Evolutionary conservation across 2,888 invertebrate genomes (phyloP).

Genomic region (Harpagoxenus sublaevis): DNA sequence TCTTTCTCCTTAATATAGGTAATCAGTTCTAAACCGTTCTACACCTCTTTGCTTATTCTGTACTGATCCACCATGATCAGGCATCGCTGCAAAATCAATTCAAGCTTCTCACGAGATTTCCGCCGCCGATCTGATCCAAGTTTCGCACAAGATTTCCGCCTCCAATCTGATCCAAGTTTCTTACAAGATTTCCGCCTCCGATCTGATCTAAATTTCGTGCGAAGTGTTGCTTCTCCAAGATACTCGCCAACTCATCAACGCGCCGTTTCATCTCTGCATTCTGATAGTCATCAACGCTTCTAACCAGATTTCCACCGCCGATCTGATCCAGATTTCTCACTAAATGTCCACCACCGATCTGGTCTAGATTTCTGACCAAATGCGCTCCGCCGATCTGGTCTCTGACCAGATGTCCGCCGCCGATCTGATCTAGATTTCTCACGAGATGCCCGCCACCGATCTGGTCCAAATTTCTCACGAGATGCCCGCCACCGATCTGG

Average conservation of each 20-base stretch:
- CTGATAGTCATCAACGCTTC: constrained; percentile 63
- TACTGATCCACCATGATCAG: background rate
- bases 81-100: background rate
- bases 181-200: constrained; percentile 23
- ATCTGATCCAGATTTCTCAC: constrained; percentile 54
- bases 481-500: background rate
- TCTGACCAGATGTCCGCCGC: background rate
- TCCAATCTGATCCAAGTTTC: constrained; percentile 68
- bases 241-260: background rate
- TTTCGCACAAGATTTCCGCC: constrained; percentile 45
- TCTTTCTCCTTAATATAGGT: background rate
- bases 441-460: background rate
- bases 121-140: constrained; percentile 73
- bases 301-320: constrained; percentile 13
- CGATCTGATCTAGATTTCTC: constrained; percentile 54
- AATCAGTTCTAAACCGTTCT: background rate
- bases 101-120: constrained; percentile 80
- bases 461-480: constrained; percentile 43
- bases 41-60: background rate
- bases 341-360: background rate
- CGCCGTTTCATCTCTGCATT: background rate
- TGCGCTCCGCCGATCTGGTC: background rate
- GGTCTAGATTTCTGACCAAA: constrained; percentile 42
- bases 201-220: constrained; percentile 63
- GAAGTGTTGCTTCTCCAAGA: background rate